These are phyloP conservation scores for Tarsius wallacei DNA, from an alignment of 2,797 vertebrate genomes.

Conservation along the genomic window DNA sequence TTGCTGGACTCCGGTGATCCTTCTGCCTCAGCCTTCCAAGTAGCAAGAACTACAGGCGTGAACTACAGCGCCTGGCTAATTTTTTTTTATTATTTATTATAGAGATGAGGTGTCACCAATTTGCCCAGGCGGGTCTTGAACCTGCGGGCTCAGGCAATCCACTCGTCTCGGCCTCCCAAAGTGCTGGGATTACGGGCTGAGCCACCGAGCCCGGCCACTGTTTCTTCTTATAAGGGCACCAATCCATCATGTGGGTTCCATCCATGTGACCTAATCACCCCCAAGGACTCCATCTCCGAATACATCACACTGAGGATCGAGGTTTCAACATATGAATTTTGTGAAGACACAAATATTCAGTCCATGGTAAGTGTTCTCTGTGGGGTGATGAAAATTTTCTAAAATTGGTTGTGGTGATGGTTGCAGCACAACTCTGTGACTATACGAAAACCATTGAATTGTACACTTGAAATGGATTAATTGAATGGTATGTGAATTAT, in stretches of 20 bases:
- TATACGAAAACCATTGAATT: neutral
- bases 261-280: neutral
- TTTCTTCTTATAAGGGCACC: neutral
- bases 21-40: too few relatives aligned
- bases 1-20: too few relatives aligned
- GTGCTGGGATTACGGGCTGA: too few relatives aligned
- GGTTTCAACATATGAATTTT: neutral
- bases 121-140: too few relatives aligned
- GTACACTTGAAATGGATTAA: neutral
- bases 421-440: neutral
- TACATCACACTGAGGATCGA: neutral
- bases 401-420: neutral
- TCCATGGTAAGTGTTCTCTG: neutral
- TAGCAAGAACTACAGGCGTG: too few relatives aligned
- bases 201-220: too few relatives aligned
- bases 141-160: too few relatives aligned
- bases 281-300: neutral
- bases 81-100: too few relatives aligned
- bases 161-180: too few relatives aligned
- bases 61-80: too few relatives aligned
- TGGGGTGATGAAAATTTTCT: neutral
- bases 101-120: too few relatives aligned
- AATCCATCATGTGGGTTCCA: neutral
- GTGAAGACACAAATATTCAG: neutral
- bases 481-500: neutral